Percentiles rank a stretch among this genome's conserved stretches.
phyloP scores from a whole-genome alignment of 2,888 invertebrate genomes.

The Hedya salicella region DNA sequence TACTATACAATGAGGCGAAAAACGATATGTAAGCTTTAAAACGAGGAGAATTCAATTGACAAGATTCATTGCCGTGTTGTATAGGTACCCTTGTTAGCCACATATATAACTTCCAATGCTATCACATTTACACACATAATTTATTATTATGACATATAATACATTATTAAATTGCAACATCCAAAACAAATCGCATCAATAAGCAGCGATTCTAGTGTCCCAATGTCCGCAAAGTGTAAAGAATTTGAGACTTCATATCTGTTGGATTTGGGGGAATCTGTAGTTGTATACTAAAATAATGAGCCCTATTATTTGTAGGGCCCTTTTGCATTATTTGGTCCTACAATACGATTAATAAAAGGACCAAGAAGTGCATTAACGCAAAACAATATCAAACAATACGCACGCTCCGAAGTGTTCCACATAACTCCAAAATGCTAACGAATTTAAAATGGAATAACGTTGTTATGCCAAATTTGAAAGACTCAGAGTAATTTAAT shows the following conservation, averaged over 20 bases:
- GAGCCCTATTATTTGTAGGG: background rate
- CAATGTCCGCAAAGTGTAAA: background rate
- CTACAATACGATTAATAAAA: background rate
- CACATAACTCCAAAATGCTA: too few relatives aligned
- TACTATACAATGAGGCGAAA: conserved; percentile 15
- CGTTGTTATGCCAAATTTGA: too few relatives aligned
- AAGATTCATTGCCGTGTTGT: conserved; percentile 11
- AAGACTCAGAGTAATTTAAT: too few relatives aligned
- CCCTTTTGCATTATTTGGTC: background rate
- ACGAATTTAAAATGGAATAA: too few relatives aligned
- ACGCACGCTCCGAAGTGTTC: too few relatives aligned
- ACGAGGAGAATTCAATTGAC: conserved; percentile 23
- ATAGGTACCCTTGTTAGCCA: conserved; percentile 20
- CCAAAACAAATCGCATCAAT: conserved; percentile 12
- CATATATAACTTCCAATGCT: conserved; percentile 9
- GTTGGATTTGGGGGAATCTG: background rate
- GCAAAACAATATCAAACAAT: too few relatives aligned
- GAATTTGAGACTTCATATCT: background rate
- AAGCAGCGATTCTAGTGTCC: background rate
- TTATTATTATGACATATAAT: conserved; percentile 27
- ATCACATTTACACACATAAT: conserved; percentile 21
- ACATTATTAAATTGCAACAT: conserved; percentile 24
- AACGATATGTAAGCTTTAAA: conserved; percentile 1
- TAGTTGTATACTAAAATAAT: background rate
- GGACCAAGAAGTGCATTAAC: background rate